Conservation (phyloP, 1,140 invertebrate genomes). For the Campoletis sonorensis region DNA sequence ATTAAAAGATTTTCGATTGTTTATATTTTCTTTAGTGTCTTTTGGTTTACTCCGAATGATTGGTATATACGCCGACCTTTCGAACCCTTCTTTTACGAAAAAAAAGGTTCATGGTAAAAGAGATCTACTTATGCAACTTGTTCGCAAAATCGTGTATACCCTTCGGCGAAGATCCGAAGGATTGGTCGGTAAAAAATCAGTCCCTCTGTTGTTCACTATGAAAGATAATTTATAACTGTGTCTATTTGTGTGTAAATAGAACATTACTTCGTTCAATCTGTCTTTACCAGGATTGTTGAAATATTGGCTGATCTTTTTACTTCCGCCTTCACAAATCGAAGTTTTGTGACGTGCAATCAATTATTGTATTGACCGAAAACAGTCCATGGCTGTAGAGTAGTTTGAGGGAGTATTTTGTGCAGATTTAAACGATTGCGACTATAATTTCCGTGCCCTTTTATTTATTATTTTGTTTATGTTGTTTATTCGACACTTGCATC, state of each 20-base stretch:
- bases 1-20: too few species aligned
- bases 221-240: not conserved
- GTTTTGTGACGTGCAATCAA: constrained; percentile 19
- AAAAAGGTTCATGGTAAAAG: not conserved
- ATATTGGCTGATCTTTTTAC: not conserved
- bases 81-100: not conserved
- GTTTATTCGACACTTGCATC: too few species aligned
- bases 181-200: not conserved
- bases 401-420: not conserved
- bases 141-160: constrained; percentile 16
- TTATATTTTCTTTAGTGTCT: too few species aligned
- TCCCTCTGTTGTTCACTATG: not conserved
- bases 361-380: not conserved
- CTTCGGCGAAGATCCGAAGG: constrained; percentile 14
- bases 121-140: constrained; percentile 20
- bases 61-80: not conserved
- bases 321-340: constrained; percentile 16
- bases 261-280: not conserved
- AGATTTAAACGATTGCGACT: too few species aligned
- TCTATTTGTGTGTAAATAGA: not conserved
- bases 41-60: too few species aligned
- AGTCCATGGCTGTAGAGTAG: too few species aligned
- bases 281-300: not conserved
- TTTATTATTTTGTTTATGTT: too few species aligned
- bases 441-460: too few species aligned